Evolutionary conservation across 2,113 vertebrate species (phyloP).

Genomic region (Corapipo altera): DNA sequence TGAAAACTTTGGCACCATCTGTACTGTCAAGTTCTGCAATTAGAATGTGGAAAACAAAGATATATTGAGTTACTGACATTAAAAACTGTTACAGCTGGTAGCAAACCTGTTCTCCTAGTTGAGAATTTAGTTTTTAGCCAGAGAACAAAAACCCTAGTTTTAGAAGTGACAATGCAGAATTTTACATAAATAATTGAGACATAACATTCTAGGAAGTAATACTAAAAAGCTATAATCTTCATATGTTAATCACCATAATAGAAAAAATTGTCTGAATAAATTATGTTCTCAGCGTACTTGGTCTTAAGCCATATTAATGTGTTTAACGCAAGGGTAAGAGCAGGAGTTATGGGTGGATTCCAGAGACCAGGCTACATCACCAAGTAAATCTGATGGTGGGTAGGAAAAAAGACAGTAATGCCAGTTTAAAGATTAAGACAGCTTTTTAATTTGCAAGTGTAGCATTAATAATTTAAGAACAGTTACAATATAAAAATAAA

Average conservation of each 20-base stretch:
- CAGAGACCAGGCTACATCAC: neutral
- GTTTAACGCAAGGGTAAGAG: neutral
- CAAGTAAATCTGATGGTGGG: neutral
- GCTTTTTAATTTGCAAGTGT: neutral
- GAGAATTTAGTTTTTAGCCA: neutral
- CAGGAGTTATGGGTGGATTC: neutral
- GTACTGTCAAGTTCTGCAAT: constrained; percentile 93
- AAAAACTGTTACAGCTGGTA: neutral
- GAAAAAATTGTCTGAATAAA: neutral
- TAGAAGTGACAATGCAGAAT: neutral
- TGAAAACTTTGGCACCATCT: constrained; percentile 97
- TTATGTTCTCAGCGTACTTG: neutral
- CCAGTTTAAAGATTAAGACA: neutral
- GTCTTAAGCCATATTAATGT: neutral
- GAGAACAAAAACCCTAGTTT: neutral
- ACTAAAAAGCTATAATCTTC: neutral
- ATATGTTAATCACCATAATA: neutral
- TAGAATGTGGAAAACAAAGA: neutral
- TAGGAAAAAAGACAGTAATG: neutral
- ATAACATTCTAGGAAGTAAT: neutral
- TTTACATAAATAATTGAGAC: neutral
- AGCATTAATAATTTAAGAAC: neutral
- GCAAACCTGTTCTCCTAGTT: neutral
- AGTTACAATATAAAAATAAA: neutral
- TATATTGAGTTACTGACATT: neutral